Base-by-base conservation (phyloP, 1,140 invertebrate species). In the Nautilus pompilius region DNA sequence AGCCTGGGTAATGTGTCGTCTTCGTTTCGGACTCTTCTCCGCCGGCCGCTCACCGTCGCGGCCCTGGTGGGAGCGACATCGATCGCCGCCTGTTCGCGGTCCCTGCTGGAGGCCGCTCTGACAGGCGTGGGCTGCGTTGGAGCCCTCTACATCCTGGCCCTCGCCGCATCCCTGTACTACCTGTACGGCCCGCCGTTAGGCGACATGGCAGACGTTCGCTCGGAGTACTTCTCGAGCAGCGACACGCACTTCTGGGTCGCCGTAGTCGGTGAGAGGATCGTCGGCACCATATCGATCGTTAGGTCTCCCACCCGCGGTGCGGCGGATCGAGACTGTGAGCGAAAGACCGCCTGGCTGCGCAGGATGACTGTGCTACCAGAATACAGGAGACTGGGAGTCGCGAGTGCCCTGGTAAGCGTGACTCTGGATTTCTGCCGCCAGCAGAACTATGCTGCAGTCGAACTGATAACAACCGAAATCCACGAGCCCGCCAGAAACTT, bases 221-320 rank as follows among this genome's bases (percentile, higher is more conserved):
- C n/a, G 5, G 46, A 45, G 2, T 63, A 63, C 48, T 58, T 63
- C 20, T 46, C 41, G 5, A 36, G 49, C 26, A 13, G 34, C 0
- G 55, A 63, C 28, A 48, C 34, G 26, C 29, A 49, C 32, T 63
- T 63, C 28, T 63, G 62, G 62, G 62, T 63, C 13, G 62, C 62
- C 15, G 62, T 33, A 49, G 26, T n/a, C 15, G 24, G 28, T 10
- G 48, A 20, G 6, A 26, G 5, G n/a, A 55, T 63, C 10, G 62
- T 63, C 20, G 62, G 62, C 15, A 63, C 62, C 8, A 58, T 63
- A 28, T 54, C 62, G 13, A 63, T 63, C 28, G 62, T 57, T 20
- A 53, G 29, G 29, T 28, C 26, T 1, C 20, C n/a, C 29, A n/a
- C n/a, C n/a, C 26, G 24, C 5, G 0, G n/a, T n/a, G 30, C 30